Conservation (phyloP, 2,113 vertebrate genomes). For the Pelusios castaneus region DNA sequence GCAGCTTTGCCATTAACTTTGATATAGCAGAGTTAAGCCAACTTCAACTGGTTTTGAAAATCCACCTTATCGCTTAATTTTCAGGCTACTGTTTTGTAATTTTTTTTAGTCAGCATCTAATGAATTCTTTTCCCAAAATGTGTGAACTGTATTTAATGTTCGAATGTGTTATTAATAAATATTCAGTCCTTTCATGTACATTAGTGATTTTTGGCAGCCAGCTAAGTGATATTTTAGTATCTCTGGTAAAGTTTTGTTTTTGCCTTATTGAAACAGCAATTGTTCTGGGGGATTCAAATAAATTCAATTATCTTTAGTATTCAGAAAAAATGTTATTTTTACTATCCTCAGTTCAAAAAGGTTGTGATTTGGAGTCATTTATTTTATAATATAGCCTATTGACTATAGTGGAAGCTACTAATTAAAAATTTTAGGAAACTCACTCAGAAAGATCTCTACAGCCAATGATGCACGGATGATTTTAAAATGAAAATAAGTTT, state of each 20-base stretch:
- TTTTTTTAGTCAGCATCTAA: neutral
- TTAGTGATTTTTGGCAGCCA: conserved; percentile 51
- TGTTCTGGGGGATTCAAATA: conserved; percentile 53
- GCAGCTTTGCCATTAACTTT: neutral
- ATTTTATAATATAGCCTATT: neutral
- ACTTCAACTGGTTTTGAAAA: neutral
- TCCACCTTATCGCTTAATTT: neutral
- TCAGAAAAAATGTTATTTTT: conserved; percentile 34
- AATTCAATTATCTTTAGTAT: conserved; percentile 56
- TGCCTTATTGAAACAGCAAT: conserved; percentile 57
- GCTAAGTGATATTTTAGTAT: conserved; percentile 39
- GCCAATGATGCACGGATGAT: neutral
- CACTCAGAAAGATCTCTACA: conserved; percentile 7
- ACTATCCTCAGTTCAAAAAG: neutral
- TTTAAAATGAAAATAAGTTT: conserved; percentile 35
- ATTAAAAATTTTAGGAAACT: neutral
- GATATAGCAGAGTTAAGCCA: neutral
- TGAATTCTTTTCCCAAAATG: neutral
- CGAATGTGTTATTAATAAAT: conserved; percentile 53
- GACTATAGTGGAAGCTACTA: neutral
- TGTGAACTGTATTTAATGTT: conserved; percentile 34
- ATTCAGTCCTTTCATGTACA: conserved; percentile 31
- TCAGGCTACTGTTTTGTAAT: neutral
- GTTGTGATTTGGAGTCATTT: neutral
- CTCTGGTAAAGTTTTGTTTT: conserved; percentile 41